These are phyloP conservation scores for Osmerus mordax DNA, from an alignment of 2,113 vertebrate species.

Conservation along the genomic window DNA sequence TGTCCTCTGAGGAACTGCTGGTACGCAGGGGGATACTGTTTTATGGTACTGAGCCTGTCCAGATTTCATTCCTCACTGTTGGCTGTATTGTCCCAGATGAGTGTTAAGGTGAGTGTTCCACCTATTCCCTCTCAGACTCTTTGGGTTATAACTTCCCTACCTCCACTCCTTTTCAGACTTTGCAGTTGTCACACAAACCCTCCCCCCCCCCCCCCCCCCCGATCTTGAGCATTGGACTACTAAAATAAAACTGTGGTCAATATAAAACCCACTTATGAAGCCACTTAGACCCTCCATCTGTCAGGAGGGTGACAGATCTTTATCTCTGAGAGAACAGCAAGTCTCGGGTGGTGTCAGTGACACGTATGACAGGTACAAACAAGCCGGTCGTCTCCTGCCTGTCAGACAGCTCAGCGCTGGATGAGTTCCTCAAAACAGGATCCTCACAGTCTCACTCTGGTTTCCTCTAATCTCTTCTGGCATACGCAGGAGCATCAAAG, in stretches of 20 bases:
- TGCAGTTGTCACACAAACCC: too few species aligned
- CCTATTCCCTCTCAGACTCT: too few species aligned
- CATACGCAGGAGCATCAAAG: slow-evolving; percentile 22
- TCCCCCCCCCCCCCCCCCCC: too few species aligned
- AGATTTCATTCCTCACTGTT: too few species aligned
- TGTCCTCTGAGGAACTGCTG: slow-evolving; percentile 45
- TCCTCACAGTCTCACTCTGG: slow-evolving; percentile 38
- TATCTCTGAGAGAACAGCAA: not conserved
- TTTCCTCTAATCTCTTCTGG: slow-evolving; percentile 35
- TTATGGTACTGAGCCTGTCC: too few species aligned
- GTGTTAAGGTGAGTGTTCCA: too few species aligned
- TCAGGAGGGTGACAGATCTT: not conserved
- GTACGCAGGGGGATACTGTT: not conserved
- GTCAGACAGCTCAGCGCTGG: slow-evolving; percentile 37
- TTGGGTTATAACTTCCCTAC: too few species aligned
- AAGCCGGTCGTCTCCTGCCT: slow-evolving; percentile 39
- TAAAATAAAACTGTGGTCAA: slow-evolving; percentile 13
- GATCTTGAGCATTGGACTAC: not conserved
- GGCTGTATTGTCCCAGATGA: too few species aligned
- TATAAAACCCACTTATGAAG: slow-evolving; percentile 4
- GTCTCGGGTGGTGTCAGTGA: slow-evolving; percentile 33
- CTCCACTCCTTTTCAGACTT: too few species aligned
- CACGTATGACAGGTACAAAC: slow-evolving; percentile 59
- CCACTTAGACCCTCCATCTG: not conserved
- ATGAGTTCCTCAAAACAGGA: slow-evolving; percentile 47